A percentile compares a stretch with the other conserved stretches of the same genome.
These are phyloP conservation scores for Caenorhabditis sp. DNA, from an alignment of 2,888 invertebrate species.

Conservation along the genomic window DNA sequence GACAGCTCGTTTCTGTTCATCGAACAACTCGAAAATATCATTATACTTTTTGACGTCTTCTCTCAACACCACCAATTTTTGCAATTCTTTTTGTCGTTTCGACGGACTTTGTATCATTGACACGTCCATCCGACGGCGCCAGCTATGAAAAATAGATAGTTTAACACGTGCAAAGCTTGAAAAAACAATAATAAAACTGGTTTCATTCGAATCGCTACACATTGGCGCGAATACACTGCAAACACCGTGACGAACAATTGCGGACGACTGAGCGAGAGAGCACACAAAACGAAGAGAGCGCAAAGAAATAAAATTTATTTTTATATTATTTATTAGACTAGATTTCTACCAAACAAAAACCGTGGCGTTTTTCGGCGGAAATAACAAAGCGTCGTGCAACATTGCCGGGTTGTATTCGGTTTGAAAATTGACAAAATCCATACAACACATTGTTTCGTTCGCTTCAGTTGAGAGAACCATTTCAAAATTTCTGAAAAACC, in stretches of 20 bases:
- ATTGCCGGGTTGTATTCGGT: slow-evolving; percentile 30
- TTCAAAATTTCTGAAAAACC: slow-evolving; percentile 28
- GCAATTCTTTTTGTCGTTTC: slow-evolving; percentile 20
- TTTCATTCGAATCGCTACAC: background rate
- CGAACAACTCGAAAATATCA: slow-evolving; percentile 30
- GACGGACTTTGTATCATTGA: slow-evolving; percentile 36
- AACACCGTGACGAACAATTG: slow-evolving; percentile 29
- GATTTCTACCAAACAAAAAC: slow-evolving; percentile 22
- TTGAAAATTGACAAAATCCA: slow-evolving; percentile 20
- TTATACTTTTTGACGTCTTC: slow-evolving; percentile 21
- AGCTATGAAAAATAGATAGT: background rate
- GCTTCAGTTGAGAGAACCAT: slow-evolving; percentile 22
- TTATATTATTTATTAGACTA: slow-evolving; percentile 18
- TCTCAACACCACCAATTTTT: slow-evolving; percentile 29
- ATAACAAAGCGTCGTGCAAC: slow-evolving; percentile 3
- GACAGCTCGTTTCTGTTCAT: slow-evolving; percentile 23
- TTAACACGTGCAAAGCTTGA: background rate
- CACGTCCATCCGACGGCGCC: slow-evolving; percentile 25
- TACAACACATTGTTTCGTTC: slow-evolving; percentile 33
- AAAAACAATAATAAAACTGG: background rate
- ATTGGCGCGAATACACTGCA: slow-evolving; percentile 12
- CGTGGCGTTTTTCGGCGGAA: slow-evolving; percentile 1
- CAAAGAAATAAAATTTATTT: slow-evolving; percentile 1
- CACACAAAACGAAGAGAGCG: background rate
- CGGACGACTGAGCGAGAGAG: background rate